A percentile compares a stretch with the other conserved stretches of the same genome.
These are phyloP conservation scores for Lepidurus couesii DNA, from an alignment of 1,140 invertebrate genomes.

Conservation along the genomic window DNA sequence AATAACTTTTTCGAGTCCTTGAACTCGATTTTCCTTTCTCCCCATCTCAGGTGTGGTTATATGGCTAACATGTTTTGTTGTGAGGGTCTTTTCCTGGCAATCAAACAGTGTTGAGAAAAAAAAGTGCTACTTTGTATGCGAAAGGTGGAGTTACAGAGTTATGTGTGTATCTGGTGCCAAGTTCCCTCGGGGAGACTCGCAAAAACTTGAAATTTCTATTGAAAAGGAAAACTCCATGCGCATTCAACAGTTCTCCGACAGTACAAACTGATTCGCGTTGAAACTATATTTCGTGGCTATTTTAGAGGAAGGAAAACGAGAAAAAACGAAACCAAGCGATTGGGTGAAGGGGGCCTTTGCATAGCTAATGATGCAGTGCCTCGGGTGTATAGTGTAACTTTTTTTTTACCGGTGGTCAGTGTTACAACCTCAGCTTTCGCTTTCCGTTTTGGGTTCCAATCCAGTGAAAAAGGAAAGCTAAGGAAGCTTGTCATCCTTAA, in stretches of 20 bases:
- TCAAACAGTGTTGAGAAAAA: not conserved
- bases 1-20: not conserved
- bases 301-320: not conserved
- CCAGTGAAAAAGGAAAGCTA: slow-evolving; percentile 1
- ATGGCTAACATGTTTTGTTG: not conserved
- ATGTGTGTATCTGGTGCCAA: not conserved
- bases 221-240: not conserved
- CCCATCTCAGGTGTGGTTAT: not conserved
- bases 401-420: not conserved
- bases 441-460: slow-evolving; percentile 19
- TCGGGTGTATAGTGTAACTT: not conserved
- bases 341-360: not conserved
- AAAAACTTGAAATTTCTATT: not conserved
- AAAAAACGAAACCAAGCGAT: not conserved
- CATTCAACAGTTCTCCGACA: too few species aligned
- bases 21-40: slow-evolving; percentile 18
- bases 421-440: not conserved
- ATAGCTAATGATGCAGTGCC: slow-evolving; percentile 1
- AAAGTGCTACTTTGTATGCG: not conserved
- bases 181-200: not conserved
- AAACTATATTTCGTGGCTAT: not conserved
- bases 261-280: too few species aligned
- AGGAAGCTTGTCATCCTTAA: not conserved
- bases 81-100: not conserved
- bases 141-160: not conserved